Base-by-base conservation (phyloP, 2,888 invertebrate genomes). In the Thysanoteuthis rhombus region DNA sequence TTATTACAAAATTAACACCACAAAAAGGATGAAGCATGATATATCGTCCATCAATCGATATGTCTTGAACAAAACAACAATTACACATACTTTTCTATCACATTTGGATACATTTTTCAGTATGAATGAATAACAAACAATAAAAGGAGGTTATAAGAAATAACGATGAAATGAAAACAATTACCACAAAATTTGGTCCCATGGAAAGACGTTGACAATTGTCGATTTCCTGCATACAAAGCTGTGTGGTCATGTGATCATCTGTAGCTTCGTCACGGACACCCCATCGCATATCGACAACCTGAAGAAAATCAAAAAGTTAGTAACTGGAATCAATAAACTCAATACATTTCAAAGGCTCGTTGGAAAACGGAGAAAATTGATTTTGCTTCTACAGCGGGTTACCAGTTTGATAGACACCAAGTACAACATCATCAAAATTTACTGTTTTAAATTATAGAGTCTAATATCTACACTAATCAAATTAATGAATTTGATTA, bases 231-330 rank as follows among this genome's bases (percentile, higher is more conserved):
- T 98, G 98, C 99, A 99, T 99, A 97, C 99, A 99, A 0, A 99
- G 98, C 96, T 99, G 99, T 0, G 99, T 99, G 39, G 99, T 99
- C 99, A 99, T 99, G 97, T 99, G 99, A 98, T 99, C 99, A 96
- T 99, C 99, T 0, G 99, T 99, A 0, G 99, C 99, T 97, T 99
- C 99, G 96, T 99, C 99, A 96, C 99, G 97, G 0, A 99, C 99
- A 12, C 99, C 99, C 99, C 99, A 99, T 96, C 99, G 98, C 99
- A 99, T 99, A 97, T 99, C 99, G 47, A 99, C 99, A 6, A 99
- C 99, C 99, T 99, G 95, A 25, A 95, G 93, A 36, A 38, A 36
- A 38, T 2, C 25, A 36, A 40, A 42, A 90, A 22, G 90, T 28
- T 45, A 93, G n/a, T 89, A 42, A 16, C 58, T n/a, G n/a, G n/a